Percentiles rank a stretch among this genome's conserved stretches.
Conservation (phyloP, 2,797 vertebrate genomes). For the Coccyzus lansbergi region DNA sequence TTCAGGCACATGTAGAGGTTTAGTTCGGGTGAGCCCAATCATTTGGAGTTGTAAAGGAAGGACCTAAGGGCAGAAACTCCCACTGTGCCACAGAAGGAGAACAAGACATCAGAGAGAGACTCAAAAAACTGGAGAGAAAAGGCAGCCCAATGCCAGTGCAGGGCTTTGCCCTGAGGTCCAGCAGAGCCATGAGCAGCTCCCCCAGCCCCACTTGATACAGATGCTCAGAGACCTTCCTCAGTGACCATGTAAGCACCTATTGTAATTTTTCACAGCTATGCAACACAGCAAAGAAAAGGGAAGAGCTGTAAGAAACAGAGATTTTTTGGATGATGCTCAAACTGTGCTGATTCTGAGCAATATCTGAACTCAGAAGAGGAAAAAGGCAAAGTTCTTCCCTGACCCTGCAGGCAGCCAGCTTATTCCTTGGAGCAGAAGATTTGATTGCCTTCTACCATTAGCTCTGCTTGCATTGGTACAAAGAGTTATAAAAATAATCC, state of each 20-base stretch:
- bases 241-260: not conserved
- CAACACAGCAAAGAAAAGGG: not conserved
- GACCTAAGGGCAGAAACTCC: not conserved
- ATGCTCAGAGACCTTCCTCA: not conserved
- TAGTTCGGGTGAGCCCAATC: not conserved
- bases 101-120: not conserved
- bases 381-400: not conserved
- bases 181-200: not conserved
- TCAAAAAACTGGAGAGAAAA: not conserved
- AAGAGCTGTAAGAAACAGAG: not conserved
- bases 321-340: not conserved
- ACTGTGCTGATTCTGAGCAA: not conserved
- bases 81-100: not conserved
- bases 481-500: conserved; percentile 35
- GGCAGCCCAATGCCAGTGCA: rapidly evolving
- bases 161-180: not conserved
- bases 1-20: not conserved
- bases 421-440: conserved; percentile 52
- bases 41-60: not conserved
- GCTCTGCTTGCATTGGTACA: conserved; percentile 19
- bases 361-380: not conserved
- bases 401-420: conserved; percentile 23
- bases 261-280: not conserved
- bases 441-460: conserved; percentile 60
- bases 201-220: rapidly evolving